A percentile compares a stretch with the other conserved stretches of the same genome.
These are phyloP conservation scores for Drosophila biarmipes DNA, from an alignment of 1,140 invertebrate species.

Conservation along the genomic window DNA sequence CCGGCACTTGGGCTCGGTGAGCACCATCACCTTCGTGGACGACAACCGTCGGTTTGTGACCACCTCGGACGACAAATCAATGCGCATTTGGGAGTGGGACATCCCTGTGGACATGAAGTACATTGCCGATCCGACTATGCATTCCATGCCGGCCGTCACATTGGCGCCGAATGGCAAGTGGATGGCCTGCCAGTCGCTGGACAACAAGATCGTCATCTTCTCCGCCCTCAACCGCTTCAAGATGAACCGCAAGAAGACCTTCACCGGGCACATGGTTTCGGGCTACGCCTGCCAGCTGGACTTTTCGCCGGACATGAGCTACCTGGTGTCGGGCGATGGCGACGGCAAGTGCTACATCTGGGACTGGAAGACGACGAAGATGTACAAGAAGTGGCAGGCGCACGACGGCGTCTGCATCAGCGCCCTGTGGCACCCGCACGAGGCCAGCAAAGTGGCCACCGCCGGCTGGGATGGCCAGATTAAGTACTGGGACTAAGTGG, in stretches of 20 bases:
- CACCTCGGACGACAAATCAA: slow-evolving; percentile 99
- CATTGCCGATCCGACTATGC: slow-evolving; percentile 99
- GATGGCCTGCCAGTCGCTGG: slow-evolving; percentile 99
- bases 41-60: slow-evolving; percentile 98
- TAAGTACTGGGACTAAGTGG: slow-evolving; percentile 97
- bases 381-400: slow-evolving; percentile 99
- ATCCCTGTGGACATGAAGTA: slow-evolving; percentile 99
- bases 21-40: slow-evolving; percentile 99
- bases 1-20: slow-evolving; percentile 98
- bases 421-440: slow-evolving; percentile 99
- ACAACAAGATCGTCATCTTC: slow-evolving; percentile 99
- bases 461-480: slow-evolving; percentile 99
- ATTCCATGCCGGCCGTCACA: slow-evolving; percentile 99
- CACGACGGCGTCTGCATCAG: slow-evolving; percentile 99
- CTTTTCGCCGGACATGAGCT: slow-evolving; percentile 99
- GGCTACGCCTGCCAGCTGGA: slow-evolving; percentile 99
- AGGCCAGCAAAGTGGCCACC: slow-evolving; percentile 97
- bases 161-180: slow-evolving; percentile 98
- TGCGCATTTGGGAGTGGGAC: slow-evolving; percentile 99
- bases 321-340: slow-evolving; percentile 99
- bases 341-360: slow-evolving; percentile 99
- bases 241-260: slow-evolving; percentile 98
- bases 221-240: slow-evolving; percentile 98
- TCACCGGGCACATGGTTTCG: slow-evolving; percentile 99
- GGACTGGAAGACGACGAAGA: slow-evolving; percentile 99